Base-by-base conservation (phyloP, 2,888 invertebrate species). In the Criorhina ranunculi region DNA sequence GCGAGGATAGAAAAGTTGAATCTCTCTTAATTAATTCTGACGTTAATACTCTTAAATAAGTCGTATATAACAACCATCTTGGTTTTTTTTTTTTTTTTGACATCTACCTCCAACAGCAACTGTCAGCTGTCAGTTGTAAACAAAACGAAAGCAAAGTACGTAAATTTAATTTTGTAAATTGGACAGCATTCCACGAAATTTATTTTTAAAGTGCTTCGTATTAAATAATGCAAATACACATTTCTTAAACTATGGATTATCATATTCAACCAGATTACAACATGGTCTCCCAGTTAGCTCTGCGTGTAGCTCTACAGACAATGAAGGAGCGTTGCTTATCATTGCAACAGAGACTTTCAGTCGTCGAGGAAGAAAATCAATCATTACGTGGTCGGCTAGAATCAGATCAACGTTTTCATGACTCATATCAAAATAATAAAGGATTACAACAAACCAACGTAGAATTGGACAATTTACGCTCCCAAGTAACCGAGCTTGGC, bases 271-370 rank as follows among this genome's bases (percentile, higher is more conserved):
- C 80, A 17, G 66, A 86, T 40, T 81, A 81, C 35, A 81, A 70
- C 17, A 81, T 77, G 80, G 79, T 79, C 8, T 88, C 89, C 6
- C 88, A 89, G 72, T 86, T 94, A 90, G 95, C 95, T 3, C 92
- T 96, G 77, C 94, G 95, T 91, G 93, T 96, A 76, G 96, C 96
- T 2, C 93, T 96, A 79, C 95, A 96, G 90, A 96, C 96, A 9
- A 95, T 97, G 94, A 94, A 96, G 90, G 96, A 97, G 91, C 93
- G 96, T 62, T 97, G 96, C 91, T 94, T 95, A 89, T 93, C 95
- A 73, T 92, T 97, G 51, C 96, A 97, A 90, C 93, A 94, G 86
- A 93, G 96, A 88, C 93, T 97, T 59, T 93, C 94, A 12, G 90
- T 92, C 0, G 93, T 96, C 29, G 97, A 97, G 92, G 95, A 95